Base-by-base conservation (phyloP, 2,797 vertebrate species). In the Betta splendens region DNA sequence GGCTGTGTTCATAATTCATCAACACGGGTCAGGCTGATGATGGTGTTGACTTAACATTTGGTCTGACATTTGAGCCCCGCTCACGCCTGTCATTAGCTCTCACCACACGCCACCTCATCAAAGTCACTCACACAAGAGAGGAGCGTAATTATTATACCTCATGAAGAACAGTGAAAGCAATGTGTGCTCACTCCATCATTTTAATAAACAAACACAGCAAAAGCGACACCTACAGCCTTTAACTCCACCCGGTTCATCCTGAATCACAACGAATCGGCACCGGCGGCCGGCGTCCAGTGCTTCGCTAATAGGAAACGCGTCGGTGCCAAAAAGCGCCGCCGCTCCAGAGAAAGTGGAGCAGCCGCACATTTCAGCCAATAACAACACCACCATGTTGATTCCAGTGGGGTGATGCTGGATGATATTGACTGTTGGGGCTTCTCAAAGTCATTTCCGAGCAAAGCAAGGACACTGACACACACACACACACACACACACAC, bases 41-140 rank as follows among this genome's bases (percentile, higher is more conserved):
- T 89, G 80, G 75, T 90, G 91, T 92, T 91, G 88, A 93, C 89
- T 90, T 92, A 92, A 91, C 91, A 92, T 92, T 92, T 93, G 85
- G 83, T 88, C 82, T 93, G 91, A 92, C 92, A 92, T 92, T 92
- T 92, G 84, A 84, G 85, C 84, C 81, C 56, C 9, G 79, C 75
- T 87, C 85, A 82, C 51, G 70, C 69, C 84, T 53, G 81, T 87
- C 90, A 90, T 91, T 91, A 92, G 87, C 83, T 83, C 85, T 84
- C 88, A 42, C 86, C 81, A 75, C 86, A 91, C 77, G 82, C 75
- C 80, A 74, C 77, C 84, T 77, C 76, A 88, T 89, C 86, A 87
- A 85, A 89, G 79, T 72, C 80, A 74, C 61, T 67, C 64, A 39
- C 72, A 69, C 33, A 50, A 59, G 47, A 22, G 37, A 28, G 3